These are phyloP conservation scores for Chironomus riparius DNA, from an alignment of 2,888 invertebrate genomes.

Conservation along the genomic window DNA sequence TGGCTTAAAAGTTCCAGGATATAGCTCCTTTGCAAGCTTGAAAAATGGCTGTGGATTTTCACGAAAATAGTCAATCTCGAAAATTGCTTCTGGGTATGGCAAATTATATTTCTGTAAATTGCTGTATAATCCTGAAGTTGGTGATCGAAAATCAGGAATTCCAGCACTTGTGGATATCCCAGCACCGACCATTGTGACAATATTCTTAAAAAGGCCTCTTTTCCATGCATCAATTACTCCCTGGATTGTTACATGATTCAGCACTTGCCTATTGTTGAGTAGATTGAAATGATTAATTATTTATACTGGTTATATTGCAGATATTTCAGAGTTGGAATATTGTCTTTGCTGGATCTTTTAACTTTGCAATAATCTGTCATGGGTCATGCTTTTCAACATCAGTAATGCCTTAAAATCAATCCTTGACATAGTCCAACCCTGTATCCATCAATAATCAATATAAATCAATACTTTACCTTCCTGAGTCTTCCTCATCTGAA, in stretches of 20 bases:
- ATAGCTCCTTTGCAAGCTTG: slow-evolving; percentile 77
- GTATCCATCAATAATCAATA: too few relatives aligned
- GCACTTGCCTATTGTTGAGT: slow-evolving; percentile 41
- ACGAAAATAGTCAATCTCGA: slow-evolving; percentile 79
- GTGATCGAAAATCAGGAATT: slow-evolving; percentile 92
- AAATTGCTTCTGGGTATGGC: slow-evolving; percentile 86
- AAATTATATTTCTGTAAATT: slow-evolving; percentile 86
- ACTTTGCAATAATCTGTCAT: too few relatives aligned
- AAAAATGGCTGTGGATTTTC: slow-evolving; percentile 90
- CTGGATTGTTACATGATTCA: slow-evolving; percentile 62
- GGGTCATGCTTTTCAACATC: too few relatives aligned
- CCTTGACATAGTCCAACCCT: too few relatives aligned
- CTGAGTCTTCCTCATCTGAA: slow-evolving; percentile 30
- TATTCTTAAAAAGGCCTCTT: slow-evolving; percentile 65
- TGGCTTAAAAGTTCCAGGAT: slow-evolving; percentile 80
- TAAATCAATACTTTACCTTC: slow-evolving; percentile 25
- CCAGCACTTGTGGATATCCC: slow-evolving; percentile 90
- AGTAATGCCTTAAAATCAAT: too few relatives aligned
- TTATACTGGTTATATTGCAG: too few relatives aligned
- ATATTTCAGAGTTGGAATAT: too few relatives aligned
- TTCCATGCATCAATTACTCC: slow-evolving; percentile 73
- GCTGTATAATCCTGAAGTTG: slow-evolving; percentile 82
- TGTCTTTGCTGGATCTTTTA: too few relatives aligned
- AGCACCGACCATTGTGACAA: slow-evolving; percentile 91
- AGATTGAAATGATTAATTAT: too few relatives aligned